Base-by-base conservation (phyloP, 2,797 vertebrate genomes). In the Atherinosoma microstoma region DNA sequence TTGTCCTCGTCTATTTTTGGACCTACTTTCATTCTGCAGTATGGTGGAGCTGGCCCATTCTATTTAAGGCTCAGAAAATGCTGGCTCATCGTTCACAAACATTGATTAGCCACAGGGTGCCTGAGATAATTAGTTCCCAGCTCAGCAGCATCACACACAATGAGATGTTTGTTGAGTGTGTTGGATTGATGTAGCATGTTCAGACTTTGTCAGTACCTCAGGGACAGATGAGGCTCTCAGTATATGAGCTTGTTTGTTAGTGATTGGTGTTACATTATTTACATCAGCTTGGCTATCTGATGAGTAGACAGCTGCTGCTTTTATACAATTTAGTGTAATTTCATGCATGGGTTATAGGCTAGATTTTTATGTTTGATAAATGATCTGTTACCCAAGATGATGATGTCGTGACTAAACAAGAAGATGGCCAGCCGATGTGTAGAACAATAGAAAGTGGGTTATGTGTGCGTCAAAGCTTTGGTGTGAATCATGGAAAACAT, bases 91-190 rank as follows among this genome's bases (percentile, higher is more conserved):
- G 88, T 92, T 91, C 83, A 84, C 84, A 83, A 84, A 81, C 88
- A 93, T 93, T 91, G 91, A 94, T 70, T 80, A 81, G 67, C 69
- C 87, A 79, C 89, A 86, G 86, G 91, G 81, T 79, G 69, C 80
- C 65, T 80, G 84, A 87, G 91, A 90, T 90, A 93, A 93, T 93
- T 89, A 94, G 87, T 89, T 91, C 71, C 76, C 82, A 87, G 91
- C 80, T 85, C 87, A 82, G 87, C 80, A 70, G 80, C 87, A 80
- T 78, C 66, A 64, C 82, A 84, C 79, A 65, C 63, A 87, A 61
- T 22, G 49, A 47, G 75, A 73, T 85, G 87, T 87, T 91, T 88
- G 82, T 78, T 68, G 64, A 75, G 63, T 63, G 72, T 70, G 87
- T 69, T 67, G 63, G 78, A 70, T 65, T 74, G 78, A 79, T 85